These are phyloP conservation scores for Drosophila niveifrons DNA, from an alignment of 2,888 invertebrate genomes.

Conservation along the genomic window DNA sequence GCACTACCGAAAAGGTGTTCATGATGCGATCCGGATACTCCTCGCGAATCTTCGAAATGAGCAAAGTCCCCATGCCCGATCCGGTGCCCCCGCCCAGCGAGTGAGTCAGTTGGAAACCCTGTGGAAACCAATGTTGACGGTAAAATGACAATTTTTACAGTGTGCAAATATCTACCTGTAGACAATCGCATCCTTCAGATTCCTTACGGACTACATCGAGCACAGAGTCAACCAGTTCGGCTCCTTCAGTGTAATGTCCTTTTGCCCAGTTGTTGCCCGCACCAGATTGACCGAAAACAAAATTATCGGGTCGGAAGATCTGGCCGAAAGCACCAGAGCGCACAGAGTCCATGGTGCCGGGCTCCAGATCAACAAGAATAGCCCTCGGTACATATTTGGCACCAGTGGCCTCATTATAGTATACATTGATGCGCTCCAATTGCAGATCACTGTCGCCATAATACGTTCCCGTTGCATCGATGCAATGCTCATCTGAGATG, in stretches of 20 bases:
- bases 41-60: constrained; percentile 95
- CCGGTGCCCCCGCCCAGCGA: constrained; percentile 96
- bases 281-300: constrained; percentile 95
- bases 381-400: constrained; percentile 98
- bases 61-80: constrained; percentile 94
- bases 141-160: not conserved
- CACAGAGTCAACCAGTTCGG: constrained; percentile 93
- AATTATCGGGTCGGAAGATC: constrained; percentile 98
- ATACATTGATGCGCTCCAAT: constrained; percentile 97
- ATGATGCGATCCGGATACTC: constrained; percentile 95
- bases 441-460: constrained; percentile 96
- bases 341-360: constrained; percentile 99
- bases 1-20: constrained; percentile 93
- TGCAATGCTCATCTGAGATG: constrained; percentile 97
- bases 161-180: constrained; percentile 86
- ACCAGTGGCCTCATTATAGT: constrained; percentile 97
- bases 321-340: constrained; percentile 97
- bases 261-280: constrained; percentile 96
- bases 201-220: constrained; percentile 94
- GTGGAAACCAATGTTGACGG: not conserved
- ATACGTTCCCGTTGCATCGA: constrained; percentile 96
- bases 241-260: constrained; percentile 97
- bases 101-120: constrained; percentile 92
- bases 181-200: constrained; percentile 95
- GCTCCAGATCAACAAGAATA: constrained; percentile 97